Conservation (phyloP, 2,888 invertebrate genomes). For the Orchesellides sinensis region DNA sequence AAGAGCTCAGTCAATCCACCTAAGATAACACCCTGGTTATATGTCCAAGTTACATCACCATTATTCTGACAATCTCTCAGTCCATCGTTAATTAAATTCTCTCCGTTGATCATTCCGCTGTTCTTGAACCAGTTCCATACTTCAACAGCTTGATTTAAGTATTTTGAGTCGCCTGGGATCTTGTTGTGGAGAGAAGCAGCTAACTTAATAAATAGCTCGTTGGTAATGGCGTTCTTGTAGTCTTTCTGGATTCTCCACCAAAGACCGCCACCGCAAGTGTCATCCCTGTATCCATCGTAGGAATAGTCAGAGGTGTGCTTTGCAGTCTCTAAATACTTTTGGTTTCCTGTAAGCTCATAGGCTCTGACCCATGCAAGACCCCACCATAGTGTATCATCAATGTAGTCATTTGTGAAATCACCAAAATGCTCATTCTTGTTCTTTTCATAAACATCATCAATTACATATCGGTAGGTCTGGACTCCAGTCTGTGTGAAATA, state of each 20-base stretch:
- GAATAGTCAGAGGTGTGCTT: slow-evolving; percentile 68
- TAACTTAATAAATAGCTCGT: slow-evolving; percentile 70
- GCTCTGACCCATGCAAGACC: slow-evolving; percentile 70
- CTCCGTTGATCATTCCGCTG: slow-evolving; percentile 71
- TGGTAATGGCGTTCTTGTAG: slow-evolving; percentile 73
- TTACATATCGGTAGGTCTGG: slow-evolving; percentile 59
- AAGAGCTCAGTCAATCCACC: slow-evolving; percentile 69
- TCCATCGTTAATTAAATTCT: slow-evolving; percentile 68
- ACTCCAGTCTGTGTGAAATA: slow-evolving; percentile 61
- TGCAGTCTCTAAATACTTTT: slow-evolving; percentile 72
- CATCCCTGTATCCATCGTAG: slow-evolving; percentile 66
- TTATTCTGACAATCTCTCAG: slow-evolving; percentile 58
- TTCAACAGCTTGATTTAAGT: slow-evolving; percentile 60
- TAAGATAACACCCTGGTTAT: slow-evolving; percentile 72
- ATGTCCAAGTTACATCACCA: slow-evolving; percentile 66
- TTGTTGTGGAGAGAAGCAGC: slow-evolving; percentile 68
- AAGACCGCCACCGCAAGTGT: slow-evolving; percentile 71
- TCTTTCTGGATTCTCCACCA: slow-evolving; percentile 70
- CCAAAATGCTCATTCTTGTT: slow-evolving; percentile 69
- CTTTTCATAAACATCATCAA: slow-evolving; percentile 69
- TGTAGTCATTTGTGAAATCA: slow-evolving; percentile 69
- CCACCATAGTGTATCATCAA: slow-evolving; percentile 63
- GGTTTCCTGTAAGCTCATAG: slow-evolving; percentile 69
- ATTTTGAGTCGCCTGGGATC: slow-evolving; percentile 70
- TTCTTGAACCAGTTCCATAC: slow-evolving; percentile 70